phyloP scores from a whole-genome alignment of 2,113 vertebrate genomes.

The Climacteris rufus region DNA sequence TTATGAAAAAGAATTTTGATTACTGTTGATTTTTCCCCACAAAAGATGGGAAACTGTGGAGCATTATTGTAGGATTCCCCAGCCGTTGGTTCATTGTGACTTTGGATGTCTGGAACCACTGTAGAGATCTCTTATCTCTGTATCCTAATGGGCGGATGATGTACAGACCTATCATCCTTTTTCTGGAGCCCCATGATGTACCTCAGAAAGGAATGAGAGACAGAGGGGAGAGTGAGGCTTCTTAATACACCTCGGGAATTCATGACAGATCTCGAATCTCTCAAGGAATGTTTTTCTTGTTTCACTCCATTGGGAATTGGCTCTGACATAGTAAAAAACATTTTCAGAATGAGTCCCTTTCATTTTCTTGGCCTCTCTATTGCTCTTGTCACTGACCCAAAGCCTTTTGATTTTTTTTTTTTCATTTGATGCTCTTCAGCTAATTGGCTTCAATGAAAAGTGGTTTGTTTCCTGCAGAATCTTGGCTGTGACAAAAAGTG shows the following conservation, averaged over 20 bases:
- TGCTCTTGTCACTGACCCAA: constrained; percentile 54
- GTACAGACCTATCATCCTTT: background rate
- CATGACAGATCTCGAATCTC: background rate
- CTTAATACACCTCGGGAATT: background rate
- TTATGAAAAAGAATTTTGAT: background rate
- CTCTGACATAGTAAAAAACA: constrained; percentile 29
- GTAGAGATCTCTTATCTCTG: background rate
- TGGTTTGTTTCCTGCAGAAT: constrained; percentile 65
- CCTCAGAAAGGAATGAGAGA: background rate
- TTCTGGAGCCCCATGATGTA: background rate
- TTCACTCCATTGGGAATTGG: constrained; percentile 41
- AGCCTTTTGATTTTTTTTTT: constrained; percentile 27
- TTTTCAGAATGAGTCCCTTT: constrained; percentile 44
- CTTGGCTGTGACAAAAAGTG: constrained; percentile 46
- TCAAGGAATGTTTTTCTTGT: constrained; percentile 58
- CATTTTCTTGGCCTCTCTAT: constrained; percentile 36
- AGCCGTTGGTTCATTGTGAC: background rate
- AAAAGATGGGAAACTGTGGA: background rate
- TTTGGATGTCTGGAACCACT: background rate
- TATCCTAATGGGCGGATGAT: background rate
- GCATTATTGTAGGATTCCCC: background rate
- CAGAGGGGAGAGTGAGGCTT: background rate
- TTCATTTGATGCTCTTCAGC: constrained; percentile 37
- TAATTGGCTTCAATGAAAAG: constrained; percentile 66
- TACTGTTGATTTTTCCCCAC: fast-evolving